Base-by-base conservation (phyloP, 2,888 invertebrate genomes). In the Emmelina monodactyla region DNA sequence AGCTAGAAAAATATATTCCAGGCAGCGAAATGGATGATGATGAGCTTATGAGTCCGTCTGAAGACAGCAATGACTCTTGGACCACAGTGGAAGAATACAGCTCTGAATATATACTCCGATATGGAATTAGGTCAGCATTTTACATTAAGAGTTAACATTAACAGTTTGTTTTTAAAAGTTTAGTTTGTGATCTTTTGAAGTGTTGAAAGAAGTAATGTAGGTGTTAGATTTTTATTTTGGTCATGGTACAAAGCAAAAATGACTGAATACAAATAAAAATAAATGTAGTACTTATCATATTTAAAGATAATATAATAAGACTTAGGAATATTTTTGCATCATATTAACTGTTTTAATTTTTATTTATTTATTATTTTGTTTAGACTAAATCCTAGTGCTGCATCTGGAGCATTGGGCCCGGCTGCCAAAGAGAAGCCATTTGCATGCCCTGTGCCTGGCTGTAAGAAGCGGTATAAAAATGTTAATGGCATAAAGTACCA, bases 401-500 rank as follows among this genome's bases (percentile, higher is more conserved):
- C 62, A 2, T 62, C 69, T 0, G 68, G 68, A 1, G 65, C 62
- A 0, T 44, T 65, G 6, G 76, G 69, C 0, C 56, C 63, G 2
- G 82, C 81, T 32, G 82, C 81, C 40, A 65, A 83, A 44, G 89
- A 91, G 59, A 92, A 91, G 62, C 91, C 91, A 1, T 92, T 89
- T 69, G 88, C 88, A 5, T 93, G 93, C 62, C 91, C 91, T 1
- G 88, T 92, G 39, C 91, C 91, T 33, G 92, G 92, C 31, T 93
- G 92, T 71, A 89, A 89, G 67, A 93, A 93, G 60, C 83, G 90
- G 28, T 93, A 93, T 71, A 92, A 92, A 67, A 93, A 92, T 62
- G 87, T 91, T 37, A 92, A 92, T 66, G 92, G 92, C 37, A 91
- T 92, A 55, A 92, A 92, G 60, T 92, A 93, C 66, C 92, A 93